Base-by-base conservation (phyloP, 2,888 invertebrate species). In the Tetropium fuscum region DNA sequence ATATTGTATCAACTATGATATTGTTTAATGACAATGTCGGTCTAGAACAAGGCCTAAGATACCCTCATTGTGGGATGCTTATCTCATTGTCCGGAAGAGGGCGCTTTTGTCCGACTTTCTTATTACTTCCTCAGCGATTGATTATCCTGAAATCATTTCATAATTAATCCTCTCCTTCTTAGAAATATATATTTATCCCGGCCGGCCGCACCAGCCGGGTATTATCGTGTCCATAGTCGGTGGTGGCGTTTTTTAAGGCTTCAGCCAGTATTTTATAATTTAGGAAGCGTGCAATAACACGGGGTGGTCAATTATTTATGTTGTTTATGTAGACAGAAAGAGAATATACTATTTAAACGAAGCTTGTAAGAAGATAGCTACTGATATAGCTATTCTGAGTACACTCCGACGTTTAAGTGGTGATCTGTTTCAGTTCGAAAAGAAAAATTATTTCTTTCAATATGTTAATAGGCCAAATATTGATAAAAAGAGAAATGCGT, bases 1-100 rank as follows among this genome's bases (percentile, higher is more conserved):
- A 80, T 80, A 80, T 79, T 80, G 80, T 80, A 80, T 80, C 79
- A 80, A 77, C 77, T 77, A 78, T 74, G 80, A 81, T 81, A 81
- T 80, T 80, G 80, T 80, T 80, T 80, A 79, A 80, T 78, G 78
- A 80, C 80, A 81, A 80, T 80, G 77, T 77, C 75, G 72, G 71
- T 65, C 74, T 74, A 77, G 78, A 79, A 77, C 78, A 79, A 79
- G 77, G 74, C 74, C 74, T 74, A 70, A 62, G 66, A 66, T 58
- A 62, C 59, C 71, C 72, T 67, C 67, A 75, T 77, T 74, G 77
- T 76, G 58, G 38, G 47, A 38, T 41, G 64, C 62, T 68, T 66
- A 66, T 66, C 60, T 66, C 64, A 64, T 66, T 66, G 59, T 65
- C 40, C 57, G 61, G 45, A 62, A 56, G 58, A 62, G 63, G 53